These are phyloP conservation scores for Copidosoma aretas DNA, from an alignment of 2,888 invertebrate species.

Conservation along the genomic window DNA sequence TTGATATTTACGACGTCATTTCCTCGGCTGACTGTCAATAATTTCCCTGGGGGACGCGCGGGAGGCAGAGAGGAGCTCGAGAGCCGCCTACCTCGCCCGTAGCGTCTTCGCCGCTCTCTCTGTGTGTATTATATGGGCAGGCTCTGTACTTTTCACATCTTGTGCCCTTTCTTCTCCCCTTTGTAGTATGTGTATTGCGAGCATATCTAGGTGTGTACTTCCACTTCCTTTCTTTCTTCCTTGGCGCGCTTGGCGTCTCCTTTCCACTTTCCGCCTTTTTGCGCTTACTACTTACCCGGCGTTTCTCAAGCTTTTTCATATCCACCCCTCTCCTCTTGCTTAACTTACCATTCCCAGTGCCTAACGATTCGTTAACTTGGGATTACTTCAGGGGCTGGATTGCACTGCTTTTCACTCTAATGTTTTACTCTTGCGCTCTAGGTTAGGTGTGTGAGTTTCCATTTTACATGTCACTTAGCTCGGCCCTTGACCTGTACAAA, in stretches of 20 bases:
- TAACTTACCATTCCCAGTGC: conserved; percentile 32
- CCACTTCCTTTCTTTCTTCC: conserved; percentile 19
- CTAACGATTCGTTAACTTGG: conserved; percentile 34
- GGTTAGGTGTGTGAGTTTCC: conserved; percentile 7
- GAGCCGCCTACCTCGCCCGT: conserved; percentile 44
- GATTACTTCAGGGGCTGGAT: conserved; percentile 12
- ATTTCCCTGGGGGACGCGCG: conserved; percentile 60
- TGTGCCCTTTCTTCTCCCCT: too few relatives aligned
- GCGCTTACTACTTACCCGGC: conserved; percentile 15
- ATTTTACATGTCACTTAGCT: too few relatives aligned
- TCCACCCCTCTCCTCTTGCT: conserved; percentile 15
- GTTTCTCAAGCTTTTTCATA: conserved; percentile 40
- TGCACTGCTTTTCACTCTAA: conserved; percentile 26
- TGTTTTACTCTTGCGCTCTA: conserved; percentile 19
- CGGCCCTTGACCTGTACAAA: too few relatives aligned
- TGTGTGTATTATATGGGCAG: too few relatives aligned
- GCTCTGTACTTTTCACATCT: too few relatives aligned
- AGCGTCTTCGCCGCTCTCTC: conserved; percentile 40
- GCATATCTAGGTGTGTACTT: conserved; percentile 38
- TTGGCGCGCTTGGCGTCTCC: conserved; percentile 38
- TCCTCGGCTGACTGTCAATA: conserved; percentile 61
- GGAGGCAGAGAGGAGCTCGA: conserved; percentile 44
- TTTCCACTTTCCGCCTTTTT: conserved; percentile 37
- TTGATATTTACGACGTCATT: conserved; percentile 62
- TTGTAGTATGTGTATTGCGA: too few relatives aligned